A percentile compares a stretch with the other conserved stretches of the same genome.
Evolutionary conservation across 53 echinoderm and acorn worm genomes (phyloP).

Genomic region (Echinarachnius parma): DNA sequence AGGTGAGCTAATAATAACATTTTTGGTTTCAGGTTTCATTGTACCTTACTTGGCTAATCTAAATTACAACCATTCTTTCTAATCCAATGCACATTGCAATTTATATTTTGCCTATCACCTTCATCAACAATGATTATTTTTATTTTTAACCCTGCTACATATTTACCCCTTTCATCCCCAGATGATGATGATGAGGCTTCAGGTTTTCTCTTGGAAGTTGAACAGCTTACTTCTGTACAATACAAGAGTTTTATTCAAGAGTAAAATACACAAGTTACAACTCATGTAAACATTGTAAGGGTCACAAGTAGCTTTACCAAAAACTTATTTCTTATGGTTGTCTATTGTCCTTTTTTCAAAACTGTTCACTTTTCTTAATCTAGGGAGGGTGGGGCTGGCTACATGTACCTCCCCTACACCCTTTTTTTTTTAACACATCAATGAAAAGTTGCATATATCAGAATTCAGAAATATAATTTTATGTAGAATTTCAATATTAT

Average conservation of each 20-base stretch:
- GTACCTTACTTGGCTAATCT: slow-evolving; percentile 7
- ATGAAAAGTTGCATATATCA: slow-evolving; percentile 1
- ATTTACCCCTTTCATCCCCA: slow-evolving; percentile 11
- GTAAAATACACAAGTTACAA: slow-evolving; percentile 13
- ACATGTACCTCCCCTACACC: slow-evolving; percentile 5
- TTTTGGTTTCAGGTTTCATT: too few relatives aligned
- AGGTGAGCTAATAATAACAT: too few relatives aligned
- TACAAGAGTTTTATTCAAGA: slow-evolving; percentile 11
- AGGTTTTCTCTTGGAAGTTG: slow-evolving; percentile 3
- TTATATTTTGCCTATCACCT: slow-evolving; percentile 1
- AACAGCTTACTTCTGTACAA: slow-evolving; percentile 5
- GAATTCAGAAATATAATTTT: slow-evolving; percentile 10
- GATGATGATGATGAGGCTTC: slow-evolving; percentile 9
- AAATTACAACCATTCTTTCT: neutral
- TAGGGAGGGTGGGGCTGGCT: slow-evolving; percentile 13
- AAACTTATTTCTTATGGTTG: neutral
- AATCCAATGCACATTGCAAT: neutral
- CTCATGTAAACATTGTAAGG: slow-evolving; percentile 2
- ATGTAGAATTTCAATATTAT: slow-evolving; percentile 5
- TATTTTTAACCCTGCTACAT: slow-evolving; percentile 2
- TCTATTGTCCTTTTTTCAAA: slow-evolving; percentile 12
- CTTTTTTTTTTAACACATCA: neutral
- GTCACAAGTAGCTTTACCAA: neutral
- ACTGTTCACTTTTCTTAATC: slow-evolving; percentile 8
- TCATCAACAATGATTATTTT: slow-evolving; percentile 10